Percentiles rank a stretch among this genome's conserved stretches.
These are phyloP conservation scores for Parasteatoda lunata DNA, from an alignment of 2,888 invertebrate genomes.

Conservation along the genomic window DNA sequence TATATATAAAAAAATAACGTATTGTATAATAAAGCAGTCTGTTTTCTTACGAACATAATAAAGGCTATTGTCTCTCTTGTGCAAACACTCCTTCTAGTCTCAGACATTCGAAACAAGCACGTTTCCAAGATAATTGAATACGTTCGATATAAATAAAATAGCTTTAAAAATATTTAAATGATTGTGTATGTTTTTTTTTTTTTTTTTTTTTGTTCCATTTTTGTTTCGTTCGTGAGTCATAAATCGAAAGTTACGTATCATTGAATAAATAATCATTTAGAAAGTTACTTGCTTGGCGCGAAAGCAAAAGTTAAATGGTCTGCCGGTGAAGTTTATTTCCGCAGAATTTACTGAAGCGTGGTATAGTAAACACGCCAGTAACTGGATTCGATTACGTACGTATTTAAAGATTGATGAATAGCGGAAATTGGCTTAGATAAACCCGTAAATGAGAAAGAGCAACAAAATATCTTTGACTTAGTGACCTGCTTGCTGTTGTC, in stretches of 20 bases:
- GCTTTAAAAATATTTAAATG: no score
- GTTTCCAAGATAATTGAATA: background rate
- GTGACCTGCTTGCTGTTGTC: no score
- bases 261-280: background rate
- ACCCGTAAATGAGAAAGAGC: no score
- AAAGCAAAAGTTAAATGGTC: background rate
- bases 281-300: background rate
- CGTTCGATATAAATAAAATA: background rate
- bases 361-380: background rate
- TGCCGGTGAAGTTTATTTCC: background rate
- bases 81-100: background rate
- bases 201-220: no score
- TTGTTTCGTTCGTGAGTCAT: no score
- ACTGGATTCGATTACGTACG: background rate
- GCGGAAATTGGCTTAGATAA: no score
- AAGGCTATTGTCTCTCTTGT: constrained; percentile 1
- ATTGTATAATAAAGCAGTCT: no score
- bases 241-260: no score
- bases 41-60: background rate
- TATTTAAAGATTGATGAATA: background rate
- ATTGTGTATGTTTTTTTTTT: no score
- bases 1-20: background rate
- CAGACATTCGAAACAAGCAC: background rate
- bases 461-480: no score
- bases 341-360: background rate